Evolutionary conservation across 64 coral and sea anemone species (phyloP), one percentile per base, ranked within the genome.

Genomic region (Pocillopora damicornis): DNA sequence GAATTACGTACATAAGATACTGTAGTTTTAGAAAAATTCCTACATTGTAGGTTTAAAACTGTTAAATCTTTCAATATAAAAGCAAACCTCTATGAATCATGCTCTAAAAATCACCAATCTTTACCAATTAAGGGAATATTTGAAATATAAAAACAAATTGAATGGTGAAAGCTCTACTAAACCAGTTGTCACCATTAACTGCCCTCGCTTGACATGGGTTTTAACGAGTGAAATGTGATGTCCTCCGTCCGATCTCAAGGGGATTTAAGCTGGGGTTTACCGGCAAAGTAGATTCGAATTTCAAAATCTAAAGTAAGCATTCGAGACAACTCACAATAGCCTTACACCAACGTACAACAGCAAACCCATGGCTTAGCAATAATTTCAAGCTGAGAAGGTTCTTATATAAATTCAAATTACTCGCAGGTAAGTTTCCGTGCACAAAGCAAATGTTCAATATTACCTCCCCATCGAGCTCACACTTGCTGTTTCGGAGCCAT

Each of bases 401-500:
- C 76, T 7, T 16, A 65, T 20, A 64, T 75, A 75, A 73, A 87
- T 58, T 82, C 80, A 87, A 73, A 87, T 58, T 42, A 74, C 18
- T 51, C 2, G 42, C 42, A 4, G 42, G 42, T 51, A 51, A 51
- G 42, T 51, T 51, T 51, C 7, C 42, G 42, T 51, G 42, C 42
- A 23, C 4, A 59, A 7, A 26, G 16, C 59, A 14, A 23, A 62
- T 6, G 58, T 62, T 15, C 51, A 87, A 45, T 59, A 80, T 34
- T 66, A 98, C 95, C 95, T 98, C 59, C 92, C 92, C 85, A 93
- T 75, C 3, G 95, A 98, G 58, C 92, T 91, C 9, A 98, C 89
- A 60, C 92, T 94, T 1, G 92, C 89, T 58, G 95, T 98, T 86
- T 98, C 95, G 4, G 95, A 94, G 59, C 84, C 86, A 87, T 98